Percentiles rank a stretch among this genome's conserved stretches.
Conservation (phyloP, 2,888 invertebrate genomes). For the Venusia cambrica region DNA sequence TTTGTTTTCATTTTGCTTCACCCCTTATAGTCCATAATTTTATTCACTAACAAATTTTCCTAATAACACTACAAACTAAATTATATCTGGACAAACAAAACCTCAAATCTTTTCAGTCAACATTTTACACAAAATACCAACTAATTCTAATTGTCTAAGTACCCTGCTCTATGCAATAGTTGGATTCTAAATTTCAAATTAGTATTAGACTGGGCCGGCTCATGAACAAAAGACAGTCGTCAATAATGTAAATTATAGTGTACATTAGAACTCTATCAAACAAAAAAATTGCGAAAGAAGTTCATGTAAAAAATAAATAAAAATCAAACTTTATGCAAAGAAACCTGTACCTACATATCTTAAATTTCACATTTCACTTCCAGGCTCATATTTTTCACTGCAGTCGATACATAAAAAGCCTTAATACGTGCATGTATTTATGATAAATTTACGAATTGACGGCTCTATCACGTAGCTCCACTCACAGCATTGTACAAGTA, state of each 20-base stretch:
- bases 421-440: slow-evolving; percentile 59
- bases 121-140: slow-evolving; percentile 1
- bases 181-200: slow-evolving; percentile 4
- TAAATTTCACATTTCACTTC: slow-evolving; percentile 71
- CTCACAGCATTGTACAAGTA: slow-evolving; percentile 72
- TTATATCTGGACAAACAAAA: no score
- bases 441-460: slow-evolving; percentile 63
- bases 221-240: slow-evolving; percentile 28
- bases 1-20: slow-evolving; percentile 10
- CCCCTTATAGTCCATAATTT: slow-evolving; percentile 14
- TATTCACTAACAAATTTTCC: slow-evolving; percentile 6
- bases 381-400: slow-evolving; percentile 48
- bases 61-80: background rate
- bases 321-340: slow-evolving; percentile 41
- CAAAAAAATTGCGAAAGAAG: slow-evolving; percentile 40
- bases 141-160: no score
- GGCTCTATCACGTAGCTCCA: slow-evolving; percentile 61
- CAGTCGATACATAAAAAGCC: slow-evolving; percentile 44
- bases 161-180: slow-evolving; percentile 13
- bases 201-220: no score
- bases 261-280: slow-evolving; percentile 45
- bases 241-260: slow-evolving; percentile 45
- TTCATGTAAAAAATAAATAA: slow-evolving; percentile 44
- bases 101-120: no score
- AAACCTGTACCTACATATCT: slow-evolving; percentile 66